Evolutionary conservation across 2,797 vertebrate species (phyloP), one percentile per base, ranked within the genome.

Genomic region (Peromyscus melanophrys): DNA sequence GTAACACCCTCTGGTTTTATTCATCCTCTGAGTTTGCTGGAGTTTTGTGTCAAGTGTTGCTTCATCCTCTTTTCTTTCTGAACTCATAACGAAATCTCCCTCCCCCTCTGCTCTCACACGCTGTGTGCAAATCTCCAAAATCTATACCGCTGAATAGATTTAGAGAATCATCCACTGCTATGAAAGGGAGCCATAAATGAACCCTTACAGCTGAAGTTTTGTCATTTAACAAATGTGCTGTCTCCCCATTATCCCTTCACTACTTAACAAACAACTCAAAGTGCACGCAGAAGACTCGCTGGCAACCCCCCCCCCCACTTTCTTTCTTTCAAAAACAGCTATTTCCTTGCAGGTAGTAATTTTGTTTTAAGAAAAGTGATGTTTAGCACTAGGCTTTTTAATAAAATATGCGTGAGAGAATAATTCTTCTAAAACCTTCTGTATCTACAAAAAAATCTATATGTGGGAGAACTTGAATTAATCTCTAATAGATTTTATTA

Each of bases 141-240:
- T 98, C 98, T 94, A 93, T 96, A 89, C 97, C 55, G 95, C 89
- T 34, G 92, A 98, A 96, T 94, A 98, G 91, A 95, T 96, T 78
- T 93, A 87, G 97, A 95, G 95, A 97, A 96, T 95, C 97, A 95
- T n/a, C 31, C 0, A 0, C 89, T 27, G 52, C 86, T 52, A 0
- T 75, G 86, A 93, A 94, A 92, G 65, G n/a, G 96, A 94, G 82
- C 92, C 97, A 49, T 73, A 96, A 96, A 94, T 95, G 98, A 98
- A 96, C 97, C 98, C 97, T 94, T 97, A 73, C 92, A 73, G 96
- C 90, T 97, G 96, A 97, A 98, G 98, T 97, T 98, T 98, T 98
- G 98, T 98, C 98, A 96, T 97, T 98, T 98, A 21, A 13, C 95
- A 95, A 98, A 96, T 0, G 93, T 96, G 84, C 97, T 95, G 95